phyloP scores from a whole-genome alignment of 1,140 invertebrate genomes.

The Leguminivora glycinivorella region DNA sequence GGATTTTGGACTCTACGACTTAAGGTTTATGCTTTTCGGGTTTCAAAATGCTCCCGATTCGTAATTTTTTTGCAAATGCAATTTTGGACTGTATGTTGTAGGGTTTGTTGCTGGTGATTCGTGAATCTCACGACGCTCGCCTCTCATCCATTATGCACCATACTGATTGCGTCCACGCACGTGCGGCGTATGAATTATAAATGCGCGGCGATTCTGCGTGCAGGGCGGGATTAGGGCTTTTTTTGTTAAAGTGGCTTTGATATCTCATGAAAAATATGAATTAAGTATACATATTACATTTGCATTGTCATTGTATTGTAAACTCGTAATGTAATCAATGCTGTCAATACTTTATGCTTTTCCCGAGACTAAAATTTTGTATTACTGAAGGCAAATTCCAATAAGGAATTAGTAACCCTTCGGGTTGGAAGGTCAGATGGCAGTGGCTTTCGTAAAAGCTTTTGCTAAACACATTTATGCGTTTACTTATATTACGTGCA shows the following conservation, averaged over 20 bases:
- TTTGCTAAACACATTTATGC: too few species aligned
- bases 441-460: too few species aligned
- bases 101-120: slow-evolving; percentile 10
- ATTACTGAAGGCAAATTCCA: too few species aligned
- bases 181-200: slow-evolving; percentile 7
- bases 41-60: neutral
- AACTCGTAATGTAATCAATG: too few species aligned
- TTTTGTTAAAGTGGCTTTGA: neutral
- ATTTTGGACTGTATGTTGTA: neutral
- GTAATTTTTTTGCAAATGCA: neutral
- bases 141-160: slow-evolving; percentile 20
- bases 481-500: too few species aligned
- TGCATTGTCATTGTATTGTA: too few species aligned
- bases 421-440: too few species aligned
- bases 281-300: too few species aligned
- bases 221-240: slow-evolving; percentile 5
- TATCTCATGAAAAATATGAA: too few species aligned
- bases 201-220: slow-evolving; percentile 17
- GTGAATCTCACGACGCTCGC: neutral
- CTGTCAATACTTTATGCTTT: too few species aligned
- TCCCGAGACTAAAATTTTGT: too few species aligned
- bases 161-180: slow-evolving; percentile 26
- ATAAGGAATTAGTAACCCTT: too few species aligned
- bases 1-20: neutral
- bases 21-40: neutral